Evolutionary conservation across 2,113 vertebrate species (phyloP).

Genomic region (Arizona elegans): DNA sequence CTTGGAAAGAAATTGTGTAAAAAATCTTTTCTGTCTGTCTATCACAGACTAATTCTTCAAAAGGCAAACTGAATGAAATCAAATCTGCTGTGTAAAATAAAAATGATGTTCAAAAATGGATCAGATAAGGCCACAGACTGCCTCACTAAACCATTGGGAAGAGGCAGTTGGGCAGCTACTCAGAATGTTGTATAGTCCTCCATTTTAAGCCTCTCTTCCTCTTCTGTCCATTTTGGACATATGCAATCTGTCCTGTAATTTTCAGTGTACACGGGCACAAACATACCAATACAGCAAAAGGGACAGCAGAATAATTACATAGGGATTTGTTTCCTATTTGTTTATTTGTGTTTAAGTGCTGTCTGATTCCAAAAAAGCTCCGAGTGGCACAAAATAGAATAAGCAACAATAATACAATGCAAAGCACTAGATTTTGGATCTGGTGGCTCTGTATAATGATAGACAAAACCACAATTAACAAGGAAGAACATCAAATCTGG

Average conservation of each 20-base stretch:
- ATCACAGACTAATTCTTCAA: neutral
- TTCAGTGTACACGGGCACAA: neutral
- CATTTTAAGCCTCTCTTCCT: neutral
- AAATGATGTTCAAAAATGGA: neutral
- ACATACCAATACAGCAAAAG: neutral
- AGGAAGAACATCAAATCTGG: neutral
- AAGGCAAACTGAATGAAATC: neutral
- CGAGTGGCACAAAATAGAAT: neutral
- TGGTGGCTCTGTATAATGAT: neutral
- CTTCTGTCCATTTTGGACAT: neutral
- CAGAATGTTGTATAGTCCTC: neutral
- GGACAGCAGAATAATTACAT: neutral
- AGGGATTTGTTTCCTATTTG: neutral
- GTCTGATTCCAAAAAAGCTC: neutral
- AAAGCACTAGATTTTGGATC: neutral
- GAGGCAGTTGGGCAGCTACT: neutral
- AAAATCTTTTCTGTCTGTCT: neutral
- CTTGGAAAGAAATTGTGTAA: neutral
- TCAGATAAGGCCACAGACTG: neutral
- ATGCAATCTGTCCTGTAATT: neutral
- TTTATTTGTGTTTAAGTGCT: neutral
- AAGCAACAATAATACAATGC: neutral
- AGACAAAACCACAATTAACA: neutral
- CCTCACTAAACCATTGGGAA: neutral
- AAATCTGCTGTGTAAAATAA: neutral